Evolutionary conservation across 37 sponge, comb jelly and placozoan species (phyloP).

Genomic region (Aplysina aerophoba): DNA sequence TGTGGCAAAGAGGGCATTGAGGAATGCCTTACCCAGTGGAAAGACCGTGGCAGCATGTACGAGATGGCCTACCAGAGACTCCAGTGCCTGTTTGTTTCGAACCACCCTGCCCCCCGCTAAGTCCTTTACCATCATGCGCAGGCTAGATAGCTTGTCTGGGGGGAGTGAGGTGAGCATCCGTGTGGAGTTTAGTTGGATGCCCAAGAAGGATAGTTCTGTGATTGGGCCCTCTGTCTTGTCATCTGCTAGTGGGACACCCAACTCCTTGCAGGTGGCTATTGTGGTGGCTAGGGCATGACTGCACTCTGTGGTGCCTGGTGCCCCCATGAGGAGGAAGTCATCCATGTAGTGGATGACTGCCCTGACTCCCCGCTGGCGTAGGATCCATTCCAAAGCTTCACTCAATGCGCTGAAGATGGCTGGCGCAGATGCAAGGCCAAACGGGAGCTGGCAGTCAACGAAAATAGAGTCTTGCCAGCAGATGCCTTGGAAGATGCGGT

Average conservation of each 20-base stretch:
- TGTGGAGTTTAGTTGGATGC: too few relatives aligned
- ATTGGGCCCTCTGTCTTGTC: conserved; percentile 17
- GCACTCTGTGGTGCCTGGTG: conserved; percentile 1
- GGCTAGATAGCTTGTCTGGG: too few relatives aligned
- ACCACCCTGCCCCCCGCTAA: not conserved
- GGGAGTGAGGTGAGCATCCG: too few relatives aligned
- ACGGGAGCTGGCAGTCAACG: conserved; percentile 33
- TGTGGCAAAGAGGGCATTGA: conserved; percentile 3
- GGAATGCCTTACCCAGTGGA: conserved; percentile 31
- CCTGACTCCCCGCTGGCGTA: not conserved
- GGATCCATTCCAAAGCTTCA: conserved; percentile 27
- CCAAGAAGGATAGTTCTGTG: conserved; percentile 9
- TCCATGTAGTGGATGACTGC: conserved; percentile 22
- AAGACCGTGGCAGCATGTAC: conserved; percentile 30
- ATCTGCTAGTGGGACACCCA: conserved; percentile 8
- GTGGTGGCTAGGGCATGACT: not conserved
- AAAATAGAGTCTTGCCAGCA: not conserved
- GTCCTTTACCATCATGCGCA: too few relatives aligned
- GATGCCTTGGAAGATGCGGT: not conserved
- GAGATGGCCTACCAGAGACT: conserved; percentile 23
- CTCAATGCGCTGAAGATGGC: conserved; percentile 16
- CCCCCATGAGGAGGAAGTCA: conserved; percentile 23
- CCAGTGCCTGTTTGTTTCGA: not conserved
- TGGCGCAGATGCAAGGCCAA: conserved; percentile 22
- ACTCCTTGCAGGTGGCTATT: not conserved